Evolutionary conservation across 2,113 vertebrate species (phyloP).

Genomic region (Pelusios castaneus): DNA sequence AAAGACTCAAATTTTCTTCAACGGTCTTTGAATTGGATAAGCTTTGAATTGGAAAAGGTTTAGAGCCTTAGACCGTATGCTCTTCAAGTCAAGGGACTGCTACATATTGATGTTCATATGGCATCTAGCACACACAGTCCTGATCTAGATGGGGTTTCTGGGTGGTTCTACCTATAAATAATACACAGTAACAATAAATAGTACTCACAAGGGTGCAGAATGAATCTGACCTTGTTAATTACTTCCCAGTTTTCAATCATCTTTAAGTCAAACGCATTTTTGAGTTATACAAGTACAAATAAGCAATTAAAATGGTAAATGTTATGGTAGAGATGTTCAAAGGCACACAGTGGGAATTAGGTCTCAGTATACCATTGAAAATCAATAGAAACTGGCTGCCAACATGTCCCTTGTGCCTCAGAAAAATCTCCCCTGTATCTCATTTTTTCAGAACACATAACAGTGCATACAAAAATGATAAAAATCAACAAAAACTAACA

Average conservation of each 20-base stretch:
- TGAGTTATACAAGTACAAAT: background rate
- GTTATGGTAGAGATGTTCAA: background rate
- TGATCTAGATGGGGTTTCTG: background rate
- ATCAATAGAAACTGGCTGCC: background rate
- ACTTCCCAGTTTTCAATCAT: fast-evolving
- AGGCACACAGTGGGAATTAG: background rate
- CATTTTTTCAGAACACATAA: background rate
- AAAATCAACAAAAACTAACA: background rate
- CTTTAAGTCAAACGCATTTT: background rate
- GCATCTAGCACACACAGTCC: no score
- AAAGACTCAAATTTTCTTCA: background rate
- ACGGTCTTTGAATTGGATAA: background rate
- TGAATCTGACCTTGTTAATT: background rate
- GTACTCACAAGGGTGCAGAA: background rate
- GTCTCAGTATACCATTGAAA: background rate
- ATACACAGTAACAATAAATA: background rate
- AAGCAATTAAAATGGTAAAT: background rate
- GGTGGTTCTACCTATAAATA: background rate
- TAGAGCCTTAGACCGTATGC: background rate
- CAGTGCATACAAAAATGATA: fast-evolving
- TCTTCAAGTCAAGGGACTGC: no score
- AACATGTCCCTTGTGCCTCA: background rate
- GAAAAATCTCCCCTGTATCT: background rate
- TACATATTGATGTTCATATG: no score
- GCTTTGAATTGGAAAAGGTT: background rate